phyloP scores from a whole-genome alignment of 2,888 invertebrate genomes.

The Mythimna pallens region DNA sequence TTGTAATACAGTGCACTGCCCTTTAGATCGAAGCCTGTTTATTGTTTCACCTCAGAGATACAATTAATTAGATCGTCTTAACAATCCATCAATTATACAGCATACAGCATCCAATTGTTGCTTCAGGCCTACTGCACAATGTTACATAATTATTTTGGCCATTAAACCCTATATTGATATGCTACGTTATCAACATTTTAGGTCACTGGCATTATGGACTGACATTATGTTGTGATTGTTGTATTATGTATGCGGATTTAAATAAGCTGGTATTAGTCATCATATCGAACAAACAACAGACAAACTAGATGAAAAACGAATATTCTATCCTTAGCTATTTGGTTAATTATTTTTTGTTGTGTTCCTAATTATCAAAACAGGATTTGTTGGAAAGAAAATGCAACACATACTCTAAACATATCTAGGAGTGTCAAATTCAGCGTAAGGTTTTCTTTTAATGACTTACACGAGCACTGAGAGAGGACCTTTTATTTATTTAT shows the following conservation, averaged over 20 bases:
- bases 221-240: not conserved
- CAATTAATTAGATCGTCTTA: conserved; percentile 10
- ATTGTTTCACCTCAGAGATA: conserved; percentile 14
- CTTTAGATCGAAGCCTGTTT: not conserved
- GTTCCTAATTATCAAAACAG: no score
- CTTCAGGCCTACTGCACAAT: conserved; percentile 18
- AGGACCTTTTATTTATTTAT: no score
- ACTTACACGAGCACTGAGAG: no score
- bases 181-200: conserved; percentile 5
- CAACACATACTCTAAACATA: no score
- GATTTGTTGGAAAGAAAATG: no score
- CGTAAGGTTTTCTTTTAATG: no score
- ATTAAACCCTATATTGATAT: conserved; percentile 34
- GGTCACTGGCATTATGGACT: no score
- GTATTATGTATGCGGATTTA: not conserved
- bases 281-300: no score
- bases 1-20: not conserved
- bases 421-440: no score
- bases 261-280: not conserved
- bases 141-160: conserved; percentile 37
- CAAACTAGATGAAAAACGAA: not conserved
- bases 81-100: conserved; percentile 25
- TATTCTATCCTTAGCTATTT: no score
- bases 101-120: conserved; percentile 31
- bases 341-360: no score